Evolutionary conservation across 2,113 vertebrate species (phyloP).

Genomic region (Carassius auratus): DNA sequence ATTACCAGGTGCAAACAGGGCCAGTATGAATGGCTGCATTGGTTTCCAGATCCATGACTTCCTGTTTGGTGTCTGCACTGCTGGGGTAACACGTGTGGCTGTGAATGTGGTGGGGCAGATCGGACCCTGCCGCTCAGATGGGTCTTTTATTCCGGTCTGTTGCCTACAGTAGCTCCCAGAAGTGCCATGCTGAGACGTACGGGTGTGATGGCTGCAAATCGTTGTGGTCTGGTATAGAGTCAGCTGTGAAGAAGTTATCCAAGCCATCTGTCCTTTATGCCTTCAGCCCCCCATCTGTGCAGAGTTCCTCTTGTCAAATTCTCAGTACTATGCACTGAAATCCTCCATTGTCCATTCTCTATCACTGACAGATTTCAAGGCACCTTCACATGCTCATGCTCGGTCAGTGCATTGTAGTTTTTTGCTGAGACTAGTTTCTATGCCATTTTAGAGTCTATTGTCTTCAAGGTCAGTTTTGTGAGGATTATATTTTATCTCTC

Average conservation of each 20-base stretch:
- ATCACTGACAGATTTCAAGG: background rate
- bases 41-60: constrained; percentile 11
- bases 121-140: constrained; percentile 41
- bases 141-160: constrained; percentile 46
- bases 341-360: background rate
- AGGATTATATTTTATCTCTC: background rate
- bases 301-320: background rate
- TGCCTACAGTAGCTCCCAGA: constrained; percentile 30
- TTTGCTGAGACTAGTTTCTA: background rate
- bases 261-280: constrained; percentile 41
- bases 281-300: constrained; percentile 31
- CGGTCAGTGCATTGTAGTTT: background rate
- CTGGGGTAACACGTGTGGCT: background rate
- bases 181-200: constrained; percentile 38
- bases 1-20: background rate
- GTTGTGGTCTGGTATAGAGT: constrained; percentile 24
- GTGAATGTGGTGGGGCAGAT: constrained; percentile 37
- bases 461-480: background rate
- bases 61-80: constrained; percentile 8
- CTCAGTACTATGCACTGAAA: background rate
- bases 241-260: constrained; percentile 47
- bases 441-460: background rate
- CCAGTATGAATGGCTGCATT: background rate
- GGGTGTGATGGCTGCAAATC: constrained; percentile 30
- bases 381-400: background rate